Percentiles rank a stretch among this genome's conserved stretches.
Conservation (phyloP, 2,113 vertebrate genomes). For the Campylomormyrus numenius region DNA sequence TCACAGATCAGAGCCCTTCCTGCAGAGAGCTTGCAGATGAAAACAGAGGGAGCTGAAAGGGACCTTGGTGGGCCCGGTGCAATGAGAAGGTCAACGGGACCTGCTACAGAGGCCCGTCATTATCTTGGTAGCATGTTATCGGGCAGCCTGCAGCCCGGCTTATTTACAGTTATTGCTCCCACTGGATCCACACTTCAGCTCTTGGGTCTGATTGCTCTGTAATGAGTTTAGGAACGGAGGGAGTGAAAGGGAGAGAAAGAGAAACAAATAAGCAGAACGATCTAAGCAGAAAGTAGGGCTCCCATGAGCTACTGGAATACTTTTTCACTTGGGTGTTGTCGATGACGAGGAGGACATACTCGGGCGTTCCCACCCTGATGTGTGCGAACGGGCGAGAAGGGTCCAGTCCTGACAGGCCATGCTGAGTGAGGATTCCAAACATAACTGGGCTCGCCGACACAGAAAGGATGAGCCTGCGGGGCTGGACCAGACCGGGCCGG, state of each 20-base stretch:
- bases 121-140: slow-evolving; percentile 80
- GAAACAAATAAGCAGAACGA: slow-evolving; percentile 54
- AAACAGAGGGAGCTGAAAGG: slow-evolving; percentile 65
- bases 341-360: background rate
- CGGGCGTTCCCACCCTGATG: background rate
- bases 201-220: slow-evolving; percentile 75
- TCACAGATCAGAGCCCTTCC: slow-evolving; percentile 58
- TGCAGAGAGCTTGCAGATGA: slow-evolving; percentile 74
- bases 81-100: slow-evolving; percentile 82
- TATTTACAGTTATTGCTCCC: slow-evolving; percentile 91
- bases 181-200: slow-evolving; percentile 74
- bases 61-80: slow-evolving; percentile 75
- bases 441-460: background rate
- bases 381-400: background rate
- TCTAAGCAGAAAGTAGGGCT: slow-evolving; percentile 30
- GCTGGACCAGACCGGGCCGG: background rate
- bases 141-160: slow-evolving; percentile 72
- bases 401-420: background rate
- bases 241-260: slow-evolving; percentile 48
- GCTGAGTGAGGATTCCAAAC: background rate
- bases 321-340: background rate
- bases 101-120: slow-evolving; percentile 77
- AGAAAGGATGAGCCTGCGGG: background rate
- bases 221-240: slow-evolving; percentile 75
- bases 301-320: background rate